Base-by-base conservation (phyloP, 1,140 invertebrate genomes). In the Drosophila kurseongensis region DNA sequence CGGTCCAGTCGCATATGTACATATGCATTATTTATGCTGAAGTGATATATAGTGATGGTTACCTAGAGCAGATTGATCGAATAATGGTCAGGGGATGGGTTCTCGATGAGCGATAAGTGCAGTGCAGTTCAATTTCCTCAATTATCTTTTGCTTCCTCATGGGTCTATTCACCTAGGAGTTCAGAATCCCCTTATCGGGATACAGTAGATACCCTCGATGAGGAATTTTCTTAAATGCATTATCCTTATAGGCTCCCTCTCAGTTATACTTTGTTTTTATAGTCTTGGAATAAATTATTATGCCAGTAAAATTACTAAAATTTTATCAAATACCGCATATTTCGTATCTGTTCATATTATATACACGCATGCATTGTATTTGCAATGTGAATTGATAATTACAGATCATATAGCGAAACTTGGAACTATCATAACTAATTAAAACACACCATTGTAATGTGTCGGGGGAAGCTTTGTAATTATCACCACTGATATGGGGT, bases 401-500 rank as follows among this genome's bases (percentile, higher is more conserved):
- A n/a, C 14, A 36, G 42, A 10, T 35, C 8, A 23, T 23, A 9
- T 12, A 16, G 4, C 10, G 10, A 16, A 10, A 14, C 47, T 32
- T n/a, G 6, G 9, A 47, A 48, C 57, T 62, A 66, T 68, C 35
- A 44, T 32, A 38, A 42, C 40, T 40, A 56, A 69, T 69, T 69
- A 56, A 69, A 67, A 67, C 48, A 45, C 66, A 36, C 38, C 35
- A 38, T 45, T 32, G 23, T n/a, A 23, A n/a, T 44, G 44, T 67
- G 65, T 51, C 47, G 63, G 42, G 42, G 55, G 23, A 47, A 45
- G 42, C 41, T 61, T 71, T 48, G 55, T 56, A 86, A 85, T 85
- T 78, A 85, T 85, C 78, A 65, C 50, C 69, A 56, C 38, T 78
- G 75, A 82, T 82, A 88, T 45, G 50, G 44, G 23, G n/a, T 38